These are phyloP conservation scores for Lepidocyrtoides sp. DNA, from an alignment of 2,888 invertebrate genomes.

Conservation along the genomic window DNA sequence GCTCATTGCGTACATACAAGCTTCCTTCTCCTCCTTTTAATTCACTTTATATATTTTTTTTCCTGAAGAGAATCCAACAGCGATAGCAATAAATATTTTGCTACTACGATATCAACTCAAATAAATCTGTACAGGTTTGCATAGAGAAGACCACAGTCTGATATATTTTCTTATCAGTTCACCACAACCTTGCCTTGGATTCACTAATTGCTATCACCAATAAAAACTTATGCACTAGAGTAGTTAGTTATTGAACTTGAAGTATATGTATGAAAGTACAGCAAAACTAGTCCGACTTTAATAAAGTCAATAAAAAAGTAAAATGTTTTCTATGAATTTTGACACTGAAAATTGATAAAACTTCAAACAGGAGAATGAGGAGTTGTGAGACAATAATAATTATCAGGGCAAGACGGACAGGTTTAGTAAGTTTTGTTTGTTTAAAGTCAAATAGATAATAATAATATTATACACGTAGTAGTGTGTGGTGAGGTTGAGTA, in stretches of 20 bases:
- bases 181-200: slow-evolving; percentile 23
- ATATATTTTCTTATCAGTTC: slow-evolving; percentile 26
- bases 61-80: not conserved
- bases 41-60: slow-evolving; percentile 18
- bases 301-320: not conserved
- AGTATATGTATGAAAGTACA: slow-evolving; percentile 8
- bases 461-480: not conserved
- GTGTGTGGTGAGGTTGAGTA: not conserved
- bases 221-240: not conserved
- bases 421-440: slow-evolving; percentile 31
- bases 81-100: not conserved
- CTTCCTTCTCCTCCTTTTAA: slow-evolving; percentile 55
- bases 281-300: not conserved
- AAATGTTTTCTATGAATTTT: not conserved
- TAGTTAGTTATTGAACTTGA: slow-evolving; percentile 1
- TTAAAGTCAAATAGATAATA: not conserved
- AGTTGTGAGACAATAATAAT: too few species aligned
- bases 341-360: not conserved
- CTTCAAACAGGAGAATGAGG: not conserved
- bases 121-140: too few species aligned
- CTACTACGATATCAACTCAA: too few species aligned
- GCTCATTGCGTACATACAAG: too few species aligned
- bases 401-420: slow-evolving; percentile 21
- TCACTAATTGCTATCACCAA: slow-evolving; percentile 25
- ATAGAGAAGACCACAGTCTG: too few species aligned